phyloP scores from a whole-genome alignment of 2,797 vertebrate species.

The Anas acuta region DNA sequence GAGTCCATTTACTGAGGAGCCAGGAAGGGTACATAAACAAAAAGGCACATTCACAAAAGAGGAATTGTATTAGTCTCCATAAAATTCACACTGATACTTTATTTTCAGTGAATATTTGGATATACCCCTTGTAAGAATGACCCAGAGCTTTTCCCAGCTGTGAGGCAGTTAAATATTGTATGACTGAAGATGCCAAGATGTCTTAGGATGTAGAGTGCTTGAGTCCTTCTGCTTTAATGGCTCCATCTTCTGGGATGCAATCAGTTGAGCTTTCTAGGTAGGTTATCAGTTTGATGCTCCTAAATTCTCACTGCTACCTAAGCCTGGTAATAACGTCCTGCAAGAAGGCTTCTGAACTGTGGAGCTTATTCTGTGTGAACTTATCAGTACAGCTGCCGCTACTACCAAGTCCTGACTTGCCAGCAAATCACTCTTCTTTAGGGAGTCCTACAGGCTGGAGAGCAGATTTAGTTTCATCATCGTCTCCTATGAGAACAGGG shows the following conservation, averaged over 20 bases:
- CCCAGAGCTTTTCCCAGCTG: background rate
- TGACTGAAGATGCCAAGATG: background rate
- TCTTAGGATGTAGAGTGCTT: background rate
- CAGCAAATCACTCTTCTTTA: background rate
- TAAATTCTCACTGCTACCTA: background rate
- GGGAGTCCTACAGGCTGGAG: background rate
- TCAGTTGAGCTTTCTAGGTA: background rate
- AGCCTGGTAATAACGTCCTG: background rate
- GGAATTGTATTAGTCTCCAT: background rate
- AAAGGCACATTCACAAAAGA: background rate
- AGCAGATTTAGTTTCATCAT: conserved; percentile 25
- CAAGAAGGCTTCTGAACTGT: background rate
- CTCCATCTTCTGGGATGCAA: background rate
- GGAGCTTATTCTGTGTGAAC: background rate
- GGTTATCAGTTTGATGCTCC: background rate
- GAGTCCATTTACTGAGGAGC: background rate
- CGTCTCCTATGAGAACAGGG: background rate
- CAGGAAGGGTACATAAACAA: background rate
- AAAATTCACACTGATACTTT: background rate
- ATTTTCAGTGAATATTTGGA: background rate
- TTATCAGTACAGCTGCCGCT: background rate
- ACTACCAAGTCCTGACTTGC: background rate
- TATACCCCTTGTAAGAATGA: background rate
- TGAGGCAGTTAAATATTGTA: background rate
- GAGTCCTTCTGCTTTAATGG: background rate